A percentile compares a stretch with the other conserved stretches of the same genome.
Evolutionary conservation across 2,797 vertebrate species (phyloP).

Genomic region (Okamejei kenojei): DNA sequence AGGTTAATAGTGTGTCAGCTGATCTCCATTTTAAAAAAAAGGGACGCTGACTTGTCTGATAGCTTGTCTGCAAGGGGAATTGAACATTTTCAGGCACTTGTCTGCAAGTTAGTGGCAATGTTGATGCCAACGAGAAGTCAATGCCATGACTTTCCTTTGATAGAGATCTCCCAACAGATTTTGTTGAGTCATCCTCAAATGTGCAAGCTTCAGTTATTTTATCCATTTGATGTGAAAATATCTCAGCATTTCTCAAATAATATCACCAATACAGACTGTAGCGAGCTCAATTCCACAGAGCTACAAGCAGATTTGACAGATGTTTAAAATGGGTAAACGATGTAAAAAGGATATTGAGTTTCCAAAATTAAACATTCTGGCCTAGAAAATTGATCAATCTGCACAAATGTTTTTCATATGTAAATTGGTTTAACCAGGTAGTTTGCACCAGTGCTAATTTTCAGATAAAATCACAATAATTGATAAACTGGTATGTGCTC

Average conservation of each 20-base stretch:
- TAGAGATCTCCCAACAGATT: not conserved
- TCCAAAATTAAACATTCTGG: not conserved
- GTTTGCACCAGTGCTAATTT: too few species aligned
- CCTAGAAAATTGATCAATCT: too few species aligned
- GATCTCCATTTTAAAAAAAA: not conserved
- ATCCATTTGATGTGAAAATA: slow-evolving; percentile 1
- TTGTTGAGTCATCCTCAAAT: not conserved
- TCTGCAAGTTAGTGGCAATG: not conserved
- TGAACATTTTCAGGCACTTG: not conserved
- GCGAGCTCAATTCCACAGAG: not conserved
- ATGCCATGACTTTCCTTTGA: not conserved
- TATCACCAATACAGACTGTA: not conserved
- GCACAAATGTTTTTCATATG: too few species aligned
- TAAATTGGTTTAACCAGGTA: too few species aligned
- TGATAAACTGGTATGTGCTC: too few species aligned
- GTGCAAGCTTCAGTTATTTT: not conserved
- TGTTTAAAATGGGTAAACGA: not conserved
- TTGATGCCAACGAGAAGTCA: not conserved
- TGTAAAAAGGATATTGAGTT: not conserved
- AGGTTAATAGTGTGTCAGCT: not conserved
- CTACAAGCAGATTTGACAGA: not conserved
- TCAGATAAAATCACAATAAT: too few species aligned
- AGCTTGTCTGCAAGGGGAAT: not conserved
- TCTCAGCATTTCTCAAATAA: slow-evolving; percentile 6
- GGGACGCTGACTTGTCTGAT: not conserved